Percentiles rank a stretch among this genome's conserved stretches.
Evolutionary conservation across 2,113 vertebrate species (phyloP).

Genomic region (Puma concolor): DNA sequence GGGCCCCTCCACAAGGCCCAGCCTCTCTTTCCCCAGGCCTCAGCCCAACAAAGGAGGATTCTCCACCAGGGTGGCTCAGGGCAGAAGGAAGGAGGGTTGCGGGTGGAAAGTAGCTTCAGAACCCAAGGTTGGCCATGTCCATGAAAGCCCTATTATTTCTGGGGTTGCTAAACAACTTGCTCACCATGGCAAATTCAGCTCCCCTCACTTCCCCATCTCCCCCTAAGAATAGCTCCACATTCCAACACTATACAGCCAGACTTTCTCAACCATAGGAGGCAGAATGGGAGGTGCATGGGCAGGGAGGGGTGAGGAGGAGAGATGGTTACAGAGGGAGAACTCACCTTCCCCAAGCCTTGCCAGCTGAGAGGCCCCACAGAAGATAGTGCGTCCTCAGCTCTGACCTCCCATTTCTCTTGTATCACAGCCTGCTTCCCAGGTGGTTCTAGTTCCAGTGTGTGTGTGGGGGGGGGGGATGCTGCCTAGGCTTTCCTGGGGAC

Average conservation of each 20-base stretch:
- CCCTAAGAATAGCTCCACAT: constrained; percentile 67
- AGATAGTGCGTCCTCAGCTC: background rate
- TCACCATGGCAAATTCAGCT: constrained; percentile 71
- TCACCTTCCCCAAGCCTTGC: background rate
- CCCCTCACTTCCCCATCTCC: constrained; percentile 61
- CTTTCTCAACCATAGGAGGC: constrained; percentile 49
- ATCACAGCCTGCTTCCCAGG: background rate
- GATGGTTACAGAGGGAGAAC: background rate
- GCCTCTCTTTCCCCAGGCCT: constrained; percentile 63
- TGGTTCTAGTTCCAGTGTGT: background rate
- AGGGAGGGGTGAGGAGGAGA: background rate
- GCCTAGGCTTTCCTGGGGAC: background rate
- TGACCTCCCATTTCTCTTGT: background rate
- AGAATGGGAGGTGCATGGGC: background rate
- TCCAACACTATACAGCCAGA: constrained; percentile 59
- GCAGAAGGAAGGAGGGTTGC: constrained; percentile 67
- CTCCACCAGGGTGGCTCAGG: constrained; percentile 56
- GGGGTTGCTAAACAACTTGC: constrained; percentile 65
- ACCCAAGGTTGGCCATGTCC: constrained; percentile 73
- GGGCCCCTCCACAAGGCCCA: constrained; percentile 62
- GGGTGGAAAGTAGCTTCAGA: constrained; percentile 78
- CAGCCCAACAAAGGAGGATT: constrained; percentile 79
- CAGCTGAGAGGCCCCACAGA: background rate
- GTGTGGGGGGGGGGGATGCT: background rate
- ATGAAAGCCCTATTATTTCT: constrained; percentile 79